Evolutionary conservation across 2,113 vertebrate genomes (phyloP), one percentile per base, ranked within the genome.

Genomic region (Centropristis striata): DNA sequence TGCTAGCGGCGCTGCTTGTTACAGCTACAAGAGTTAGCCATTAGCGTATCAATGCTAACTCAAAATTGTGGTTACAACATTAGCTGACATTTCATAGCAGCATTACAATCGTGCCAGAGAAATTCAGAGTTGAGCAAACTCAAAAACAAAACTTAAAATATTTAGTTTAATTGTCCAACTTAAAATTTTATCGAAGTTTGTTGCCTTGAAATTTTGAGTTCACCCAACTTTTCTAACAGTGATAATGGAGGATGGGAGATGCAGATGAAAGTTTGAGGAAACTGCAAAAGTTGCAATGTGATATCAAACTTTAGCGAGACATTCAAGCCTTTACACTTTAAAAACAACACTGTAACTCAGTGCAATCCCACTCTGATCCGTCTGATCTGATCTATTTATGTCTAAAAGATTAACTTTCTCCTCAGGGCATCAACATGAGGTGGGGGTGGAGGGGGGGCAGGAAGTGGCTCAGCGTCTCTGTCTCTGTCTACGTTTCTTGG

Each of bases 401-500:
- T 81, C 57, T 46, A 11, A 76, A 81, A 75, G 81, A 85, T 87
- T 76, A 77, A 82, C 77, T 84, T 84, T 90, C 78, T 69, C 69
- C 39, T 20, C 82, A 54, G 81, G 81, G 37, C 55, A 42, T 46
- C 47, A 25, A 25, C 65, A 46, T 49, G 51, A 77, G 46, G 71
- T 16, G 23, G 20, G 1, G 44, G 60, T 5, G 59, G 0, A 4
- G 13, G 11, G 57, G 18, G 75, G 75, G 60, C 71, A 90, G 91
- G 86, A 88, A 87, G 84, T 72, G 46, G 14, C 72, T 88, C 66
- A 69, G 61, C 64, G 75, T 82, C 68, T 86, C 74, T 55, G 58
- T 73, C 67, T 79, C 59, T 66, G 69, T 75, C 72, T 89, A 72
- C 49, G 72, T 72, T 82, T 75, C 60, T 90, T 85, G 86, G 81